These are phyloP conservation scores for Xiphophorus couchianus DNA, from an alignment of 2,113 vertebrate genomes.

Conservation along the genomic window DNA sequence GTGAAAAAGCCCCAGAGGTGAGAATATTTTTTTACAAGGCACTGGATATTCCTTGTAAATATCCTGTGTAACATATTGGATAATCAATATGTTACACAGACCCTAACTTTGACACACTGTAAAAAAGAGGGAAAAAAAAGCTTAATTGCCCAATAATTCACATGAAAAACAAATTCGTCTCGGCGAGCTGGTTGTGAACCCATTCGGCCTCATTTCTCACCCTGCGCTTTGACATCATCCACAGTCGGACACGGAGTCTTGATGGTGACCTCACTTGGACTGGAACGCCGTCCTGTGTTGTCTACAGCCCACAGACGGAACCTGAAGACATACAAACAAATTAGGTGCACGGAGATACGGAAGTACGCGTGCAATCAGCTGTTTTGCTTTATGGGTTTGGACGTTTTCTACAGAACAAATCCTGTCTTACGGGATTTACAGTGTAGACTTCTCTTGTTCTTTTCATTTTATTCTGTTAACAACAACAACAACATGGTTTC, in stretches of 20 bases:
- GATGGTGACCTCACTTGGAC: conserved; percentile 92
- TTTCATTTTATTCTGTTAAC: neutral
- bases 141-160: neutral
- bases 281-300: conserved; percentile 93
- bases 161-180: neutral
- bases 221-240: conserved; percentile 98
- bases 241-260: conserved; percentile 96
- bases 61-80: too few species aligned
- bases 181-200: neutral
- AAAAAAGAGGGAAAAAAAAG: too few species aligned
- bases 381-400: neutral
- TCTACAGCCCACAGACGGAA: conserved; percentile 97
- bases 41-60: neutral
- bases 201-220: conserved; percentile 71
- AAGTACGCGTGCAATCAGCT: neutral
- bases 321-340: conserved; percentile 72
- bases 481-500: neutral
- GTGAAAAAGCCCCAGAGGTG: neutral
- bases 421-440: neutral
- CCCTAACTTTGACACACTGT: neutral
- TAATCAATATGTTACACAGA: neutral
- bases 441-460: neutral
- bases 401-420: neutral
- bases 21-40: neutral
- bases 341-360: neutral